These are phyloP conservation scores for Stichodactyla mertensii DNA, from an alignment of 64 coral and sea anemone genomes.

Conservation along the genomic window DNA sequence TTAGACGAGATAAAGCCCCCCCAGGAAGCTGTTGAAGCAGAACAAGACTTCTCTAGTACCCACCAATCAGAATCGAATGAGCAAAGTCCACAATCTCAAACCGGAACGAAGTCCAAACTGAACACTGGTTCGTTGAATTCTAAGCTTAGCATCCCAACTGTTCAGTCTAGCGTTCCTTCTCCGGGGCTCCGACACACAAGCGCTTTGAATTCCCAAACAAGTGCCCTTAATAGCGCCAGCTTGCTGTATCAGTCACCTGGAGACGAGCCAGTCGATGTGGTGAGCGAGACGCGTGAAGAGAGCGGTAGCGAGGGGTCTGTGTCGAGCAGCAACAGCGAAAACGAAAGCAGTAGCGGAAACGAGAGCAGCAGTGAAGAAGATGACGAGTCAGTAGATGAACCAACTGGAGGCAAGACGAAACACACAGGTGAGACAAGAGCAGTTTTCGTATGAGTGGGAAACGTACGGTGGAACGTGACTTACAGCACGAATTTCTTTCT, in stretches of 20 bases:
- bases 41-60: background rate
- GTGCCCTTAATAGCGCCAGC: constrained; percentile 56
- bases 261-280: constrained; percentile 3
- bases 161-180: constrained; percentile 26
- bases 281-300: background rate
- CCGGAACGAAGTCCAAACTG: constrained; percentile 5
- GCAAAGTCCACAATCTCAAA: background rate
- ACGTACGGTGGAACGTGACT: too few species aligned
- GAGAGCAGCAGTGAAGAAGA: constrained; percentile 60
- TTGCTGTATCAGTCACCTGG: constrained; percentile 3
- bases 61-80: background rate
- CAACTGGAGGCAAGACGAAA: constrained; percentile 64
- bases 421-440: background rate
- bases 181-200: constrained; percentile 49
- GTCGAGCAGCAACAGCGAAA: constrained; percentile 68
- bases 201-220: constrained; percentile 64
- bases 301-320: constrained; percentile 51
- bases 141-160: background rate
- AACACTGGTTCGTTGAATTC: constrained; percentile 21
- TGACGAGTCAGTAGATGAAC: constrained; percentile 14
- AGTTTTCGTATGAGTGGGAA: too few species aligned
- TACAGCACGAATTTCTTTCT: background rate
- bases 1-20: background rate
- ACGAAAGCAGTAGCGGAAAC: constrained; percentile 42
- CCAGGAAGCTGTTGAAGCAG: background rate